These are phyloP conservation scores for Pediacus dermestoides DNA, from an alignment of 2,888 invertebrate genomes.

Conservation along the genomic window DNA sequence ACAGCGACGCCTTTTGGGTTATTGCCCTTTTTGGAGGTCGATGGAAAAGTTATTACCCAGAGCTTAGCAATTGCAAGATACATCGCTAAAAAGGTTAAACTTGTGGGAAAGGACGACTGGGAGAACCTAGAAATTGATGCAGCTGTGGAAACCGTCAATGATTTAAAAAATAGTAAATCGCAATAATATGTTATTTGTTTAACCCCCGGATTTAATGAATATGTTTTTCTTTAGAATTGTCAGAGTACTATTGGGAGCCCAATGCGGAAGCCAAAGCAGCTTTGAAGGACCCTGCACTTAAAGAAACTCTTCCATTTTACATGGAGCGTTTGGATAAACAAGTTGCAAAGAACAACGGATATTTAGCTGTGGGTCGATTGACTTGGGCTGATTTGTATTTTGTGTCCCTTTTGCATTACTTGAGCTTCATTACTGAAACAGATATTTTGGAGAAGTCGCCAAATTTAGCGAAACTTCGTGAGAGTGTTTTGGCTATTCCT, in stretches of 20 bases:
- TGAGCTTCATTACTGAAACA: no score
- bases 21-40: constrained; percentile 60
- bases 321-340: constrained; percentile 1
- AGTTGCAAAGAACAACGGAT: not conserved
- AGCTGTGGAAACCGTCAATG: constrained; percentile 58
- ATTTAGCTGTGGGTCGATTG: constrained; percentile 32
- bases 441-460: no score
- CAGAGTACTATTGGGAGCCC: constrained; percentile 53
- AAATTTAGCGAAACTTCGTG: no score
- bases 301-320: not conserved
- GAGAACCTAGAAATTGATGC: constrained; percentile 63
- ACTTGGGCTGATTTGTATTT: constrained; percentile 66
- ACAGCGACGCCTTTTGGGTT: constrained; percentile 54
- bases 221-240: constrained; percentile 50
- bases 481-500: constrained; percentile 27
- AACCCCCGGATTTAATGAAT: not conserved
- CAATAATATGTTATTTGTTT: not conserved
- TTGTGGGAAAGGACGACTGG: constrained; percentile 57
- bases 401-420: no score
- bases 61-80: constrained; percentile 60
- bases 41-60: constrained; percentile 60
- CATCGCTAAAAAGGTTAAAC: constrained; percentile 58
- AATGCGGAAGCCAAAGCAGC: constrained; percentile 51
- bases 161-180: constrained; percentile 57
- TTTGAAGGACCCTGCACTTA: not conserved